phyloP scores from a whole-genome alignment of 1,140 invertebrate species.

The Platorchestia sp. region DNA sequence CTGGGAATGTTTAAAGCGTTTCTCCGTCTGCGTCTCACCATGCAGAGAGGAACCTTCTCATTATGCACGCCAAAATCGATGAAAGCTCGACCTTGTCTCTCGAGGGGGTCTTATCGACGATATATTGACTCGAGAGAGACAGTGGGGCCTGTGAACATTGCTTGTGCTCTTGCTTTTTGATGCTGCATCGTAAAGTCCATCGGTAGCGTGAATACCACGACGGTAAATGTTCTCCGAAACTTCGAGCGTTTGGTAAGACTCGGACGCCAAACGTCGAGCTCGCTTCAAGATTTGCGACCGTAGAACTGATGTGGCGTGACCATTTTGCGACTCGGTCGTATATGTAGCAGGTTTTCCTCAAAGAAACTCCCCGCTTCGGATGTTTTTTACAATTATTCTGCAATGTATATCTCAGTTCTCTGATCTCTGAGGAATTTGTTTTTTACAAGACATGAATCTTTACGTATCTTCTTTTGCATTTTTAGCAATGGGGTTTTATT shows the following conservation, averaged over 20 bases:
- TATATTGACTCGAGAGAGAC: constrained; percentile 10
- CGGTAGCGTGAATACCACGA: not conserved
- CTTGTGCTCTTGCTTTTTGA: constrained; percentile 8
- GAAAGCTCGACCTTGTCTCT: not conserved
- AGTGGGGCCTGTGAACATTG: not conserved
- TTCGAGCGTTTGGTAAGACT: not conserved
- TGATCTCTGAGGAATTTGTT: not conserved
- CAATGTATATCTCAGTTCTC: not conserved
- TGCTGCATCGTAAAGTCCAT: not conserved
- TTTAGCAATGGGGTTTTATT: not conserved
- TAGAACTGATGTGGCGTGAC: not conserved
- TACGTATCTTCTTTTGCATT: not conserved
- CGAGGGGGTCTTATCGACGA: not conserved
- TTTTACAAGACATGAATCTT: not conserved
- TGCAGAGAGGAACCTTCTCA: not conserved
- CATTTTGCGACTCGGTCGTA: not conserved
- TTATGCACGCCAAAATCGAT: constrained; percentile 25
- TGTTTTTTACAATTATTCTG: not conserved
- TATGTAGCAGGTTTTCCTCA: not conserved
- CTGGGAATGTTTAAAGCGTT: not conserved
- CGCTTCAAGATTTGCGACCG: not conserved
- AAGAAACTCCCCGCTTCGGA: not conserved
- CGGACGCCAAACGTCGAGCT: not conserved
- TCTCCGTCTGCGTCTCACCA: not conserved
- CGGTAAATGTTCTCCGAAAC: not conserved